Percentiles rank a stretch among this genome's conserved stretches.
Conservation (phyloP, 1,140 invertebrate species). For the Bombus soroeensis region DNA sequence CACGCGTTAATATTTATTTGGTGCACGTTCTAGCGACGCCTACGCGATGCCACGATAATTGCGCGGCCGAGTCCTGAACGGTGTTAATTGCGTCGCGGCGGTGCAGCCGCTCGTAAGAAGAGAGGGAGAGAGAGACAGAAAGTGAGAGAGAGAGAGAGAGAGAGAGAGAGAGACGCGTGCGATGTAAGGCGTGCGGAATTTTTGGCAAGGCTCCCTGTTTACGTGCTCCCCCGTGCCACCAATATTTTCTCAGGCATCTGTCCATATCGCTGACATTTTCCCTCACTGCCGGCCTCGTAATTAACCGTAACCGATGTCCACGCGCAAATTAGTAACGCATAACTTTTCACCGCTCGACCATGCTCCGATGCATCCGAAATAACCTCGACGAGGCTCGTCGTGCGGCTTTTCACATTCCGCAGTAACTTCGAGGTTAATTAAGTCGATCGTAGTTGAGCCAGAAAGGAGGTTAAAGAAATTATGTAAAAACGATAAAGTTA, state of each 20-base stretch:
- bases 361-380: slow-evolving; percentile 26
- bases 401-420: neutral
- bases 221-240: slow-evolving; percentile 10
- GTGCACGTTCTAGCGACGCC: slow-evolving; percentile 44
- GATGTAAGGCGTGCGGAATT: slow-evolving; percentile 31
- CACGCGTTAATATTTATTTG: slow-evolving; percentile 58
- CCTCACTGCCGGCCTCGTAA: slow-evolving; percentile 38
- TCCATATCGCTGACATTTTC: slow-evolving; percentile 33
- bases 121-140: neutral
- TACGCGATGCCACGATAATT: slow-evolving; percentile 62
- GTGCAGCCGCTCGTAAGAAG: neutral
- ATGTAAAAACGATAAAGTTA: neutral
- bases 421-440: neutral
- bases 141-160: neutral
- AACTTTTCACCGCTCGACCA: slow-evolving; percentile 16
- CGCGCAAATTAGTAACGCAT: slow-evolving; percentile 50
- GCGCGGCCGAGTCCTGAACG: slow-evolving; percentile 32
- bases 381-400: neutral
- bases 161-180: neutral
- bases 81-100: slow-evolving; percentile 59
- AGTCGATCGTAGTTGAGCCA: neutral
- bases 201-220: slow-evolving; percentile 57
- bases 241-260: slow-evolving; percentile 49
- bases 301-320: slow-evolving; percentile 46
- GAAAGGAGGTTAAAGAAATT: neutral